Base-by-base conservation (phyloP, 2,888 invertebrate genomes). In the Glaucopsyche alexis region DNA sequence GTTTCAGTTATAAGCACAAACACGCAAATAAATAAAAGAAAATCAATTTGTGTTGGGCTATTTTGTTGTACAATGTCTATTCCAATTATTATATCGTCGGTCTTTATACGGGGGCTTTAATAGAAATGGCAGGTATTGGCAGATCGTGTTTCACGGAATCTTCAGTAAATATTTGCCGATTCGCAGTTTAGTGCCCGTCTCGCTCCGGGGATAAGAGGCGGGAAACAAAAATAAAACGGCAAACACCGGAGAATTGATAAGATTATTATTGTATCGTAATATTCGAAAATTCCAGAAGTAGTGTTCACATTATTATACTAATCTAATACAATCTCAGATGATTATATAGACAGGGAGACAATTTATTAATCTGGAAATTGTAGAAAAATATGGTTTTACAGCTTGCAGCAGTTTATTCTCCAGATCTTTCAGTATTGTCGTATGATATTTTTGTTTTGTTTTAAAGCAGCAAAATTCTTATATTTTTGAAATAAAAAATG, bases 31-130 rank as follows among this genome's bases (percentile, higher is more conserved):
- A 60, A 29, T 16, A 60, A 60, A 60, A 29, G 60, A 13, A 29
- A 47, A 47, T 0, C 47, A 11, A 47, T 47, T 47, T 47, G 13
- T 13, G 47, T 47, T 11, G 13, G 42, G 42, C 42, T 42, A 6
- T 47, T 47, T 47, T 11, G 13, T 47, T 47, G 14, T 49, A 67
- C 16, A 47, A 69, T 69, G 29, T 69, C 69, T 49, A 69, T 5
- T 29, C 29, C 14, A 47, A 49, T 29, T 69, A 42, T 67, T 67
- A 69, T 49, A 69, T 69, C 69, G 85, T 84, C 83, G 86, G 89
- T 87, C 91, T 91, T 91, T 90, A 87, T 89, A 90, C 83, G 77
- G 79, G 78, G 76, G 75, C 78, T 81, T 83, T 81, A 80, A 79
- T 81, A 79, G 80, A 78, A 80, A 81, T 78, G 81, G 79, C 85